Evolutionary conservation across 2,113 vertebrate genomes (phyloP).

Genomic region (Ictalurus furcatus): DNA sequence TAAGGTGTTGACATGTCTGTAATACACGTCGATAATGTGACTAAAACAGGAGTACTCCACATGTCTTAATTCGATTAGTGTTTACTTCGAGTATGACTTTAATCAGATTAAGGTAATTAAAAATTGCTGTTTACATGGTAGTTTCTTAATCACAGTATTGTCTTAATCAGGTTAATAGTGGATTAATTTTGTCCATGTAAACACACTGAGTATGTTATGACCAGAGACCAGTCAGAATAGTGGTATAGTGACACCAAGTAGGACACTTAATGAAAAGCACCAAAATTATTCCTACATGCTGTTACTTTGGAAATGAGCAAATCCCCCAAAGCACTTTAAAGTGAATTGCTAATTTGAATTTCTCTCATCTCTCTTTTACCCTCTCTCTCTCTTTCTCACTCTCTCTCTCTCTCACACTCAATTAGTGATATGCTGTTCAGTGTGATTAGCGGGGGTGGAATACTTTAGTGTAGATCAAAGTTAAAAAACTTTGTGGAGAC

Average conservation of each 20-base stretch:
- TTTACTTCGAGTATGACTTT: too few relatives aligned
- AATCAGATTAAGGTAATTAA: too few relatives aligned
- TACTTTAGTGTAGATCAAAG: slow-evolving; percentile 50
- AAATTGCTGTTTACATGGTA: too few relatives aligned
- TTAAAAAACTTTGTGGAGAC: slow-evolving; percentile 45
- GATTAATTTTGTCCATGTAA: too few relatives aligned
- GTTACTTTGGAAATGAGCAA: slow-evolving; percentile 45
- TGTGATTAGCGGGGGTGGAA: slow-evolving; percentile 50
- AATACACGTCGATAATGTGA: too few relatives aligned
- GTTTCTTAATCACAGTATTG: too few relatives aligned
- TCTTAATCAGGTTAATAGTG: too few relatives aligned
- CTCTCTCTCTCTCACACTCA: slow-evolving; percentile 20
- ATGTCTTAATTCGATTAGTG: too few relatives aligned
- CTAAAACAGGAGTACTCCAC: too few relatives aligned
- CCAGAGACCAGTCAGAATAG: not conserved
- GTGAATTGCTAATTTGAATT: slow-evolving; percentile 24
- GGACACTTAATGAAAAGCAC: slow-evolving; percentile 3
- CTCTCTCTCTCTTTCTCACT: not conserved
- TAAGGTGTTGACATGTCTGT: too few relatives aligned
- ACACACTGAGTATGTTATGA: not conserved
- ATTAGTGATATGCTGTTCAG: slow-evolving; percentile 35
- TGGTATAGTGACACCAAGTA: slow-evolving; percentile 9
- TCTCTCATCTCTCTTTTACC: not conserved
- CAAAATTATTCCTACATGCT: slow-evolving; percentile 14
- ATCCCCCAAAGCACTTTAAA: slow-evolving; percentile 29